These are phyloP conservation scores for Colossoma macropomum DNA, from an alignment of 2,113 vertebrate species.

Conservation along the genomic window DNA sequence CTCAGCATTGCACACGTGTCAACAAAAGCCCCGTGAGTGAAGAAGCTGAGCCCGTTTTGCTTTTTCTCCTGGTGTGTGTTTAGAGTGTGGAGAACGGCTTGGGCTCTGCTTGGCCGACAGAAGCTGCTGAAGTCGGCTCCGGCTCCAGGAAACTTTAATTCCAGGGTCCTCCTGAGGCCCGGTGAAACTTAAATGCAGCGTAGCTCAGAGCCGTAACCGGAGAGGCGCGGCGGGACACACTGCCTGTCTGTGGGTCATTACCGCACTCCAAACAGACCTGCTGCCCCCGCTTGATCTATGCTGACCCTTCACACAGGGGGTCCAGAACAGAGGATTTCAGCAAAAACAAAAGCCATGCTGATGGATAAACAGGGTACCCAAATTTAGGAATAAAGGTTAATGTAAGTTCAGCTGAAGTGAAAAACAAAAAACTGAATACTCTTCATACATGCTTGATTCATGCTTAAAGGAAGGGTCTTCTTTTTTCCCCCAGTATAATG, in stretches of 20 bases:
- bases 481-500: too few species aligned
- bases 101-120: slow-evolving; percentile 24
- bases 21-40: background rate
- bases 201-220: slow-evolving; percentile 34
- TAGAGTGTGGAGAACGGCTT: slow-evolving; percentile 7
- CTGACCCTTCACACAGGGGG: slow-evolving; percentile 42
- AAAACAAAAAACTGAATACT: background rate
- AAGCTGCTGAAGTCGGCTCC: slow-evolving; percentile 35
- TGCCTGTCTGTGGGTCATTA: slow-evolving; percentile 30
- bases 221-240: slow-evolving; percentile 31
- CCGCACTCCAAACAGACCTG: slow-evolving; percentile 16
- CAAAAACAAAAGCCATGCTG: slow-evolving; percentile 9
- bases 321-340: background rate
- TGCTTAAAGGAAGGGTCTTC: background rate
- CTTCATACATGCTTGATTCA: background rate
- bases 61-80: slow-evolving; percentile 35
- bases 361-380: background rate
- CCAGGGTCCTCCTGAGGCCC: slow-evolving; percentile 50
- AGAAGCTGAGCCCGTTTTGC: slow-evolving; percentile 5
- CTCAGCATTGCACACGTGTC: slow-evolving; percentile 21
- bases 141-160: slow-evolving; percentile 60
- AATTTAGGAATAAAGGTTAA: background rate
- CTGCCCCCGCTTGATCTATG: slow-evolving; percentile 35
- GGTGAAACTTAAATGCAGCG: slow-evolving; percentile 46
- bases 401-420: background rate